These are phyloP conservation scores for Gavia stellata DNA, from an alignment of 2,113 vertebrate genomes.

Conservation along the genomic window DNA sequence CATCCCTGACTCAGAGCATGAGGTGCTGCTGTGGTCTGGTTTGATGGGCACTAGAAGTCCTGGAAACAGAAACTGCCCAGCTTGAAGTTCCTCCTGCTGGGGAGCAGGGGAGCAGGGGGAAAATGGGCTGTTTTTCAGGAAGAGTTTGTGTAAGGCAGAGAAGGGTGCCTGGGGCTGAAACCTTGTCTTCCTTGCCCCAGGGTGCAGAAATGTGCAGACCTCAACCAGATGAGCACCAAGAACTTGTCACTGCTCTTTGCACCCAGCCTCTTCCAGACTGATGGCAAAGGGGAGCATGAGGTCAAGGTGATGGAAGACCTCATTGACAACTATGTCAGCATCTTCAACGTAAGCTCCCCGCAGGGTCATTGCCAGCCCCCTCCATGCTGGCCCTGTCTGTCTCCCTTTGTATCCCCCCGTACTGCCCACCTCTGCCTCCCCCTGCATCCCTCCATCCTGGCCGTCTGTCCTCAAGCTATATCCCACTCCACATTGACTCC, in stretches of 20 bases:
- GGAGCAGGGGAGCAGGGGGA: background rate
- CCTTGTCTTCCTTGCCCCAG: constrained; percentile 51
- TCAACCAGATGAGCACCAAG: constrained; percentile 98
- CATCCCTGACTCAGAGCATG: background rate
- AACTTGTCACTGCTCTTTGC: constrained; percentile 94
- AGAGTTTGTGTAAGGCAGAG: background rate
- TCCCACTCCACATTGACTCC: background rate
- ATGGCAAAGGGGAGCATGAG: constrained; percentile 93
- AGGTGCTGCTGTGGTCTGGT: background rate
- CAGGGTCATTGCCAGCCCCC: background rate
- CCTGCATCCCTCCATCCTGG: background rate
- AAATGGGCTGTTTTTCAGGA: background rate
- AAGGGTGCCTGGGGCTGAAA: background rate
- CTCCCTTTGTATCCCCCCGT: background rate
- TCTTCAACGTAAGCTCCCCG: constrained; percentile 86
- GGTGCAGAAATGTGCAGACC: constrained; percentile 92
- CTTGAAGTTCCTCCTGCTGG: background rate
- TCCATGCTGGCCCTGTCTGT: background rate
- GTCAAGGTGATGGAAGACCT: constrained; percentile 95
- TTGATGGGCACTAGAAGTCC: background rate
- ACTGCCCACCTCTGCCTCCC: background rate
- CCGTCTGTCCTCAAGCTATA: background rate
- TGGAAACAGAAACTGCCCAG: background rate
- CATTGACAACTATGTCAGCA: constrained; percentile 88
- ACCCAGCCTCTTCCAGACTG: constrained; percentile 96